Evolutionary conservation across 2,888 invertebrate species (phyloP), one percentile per base, ranked within the genome.

Genomic region (Calliopum simillimum): DNA sequence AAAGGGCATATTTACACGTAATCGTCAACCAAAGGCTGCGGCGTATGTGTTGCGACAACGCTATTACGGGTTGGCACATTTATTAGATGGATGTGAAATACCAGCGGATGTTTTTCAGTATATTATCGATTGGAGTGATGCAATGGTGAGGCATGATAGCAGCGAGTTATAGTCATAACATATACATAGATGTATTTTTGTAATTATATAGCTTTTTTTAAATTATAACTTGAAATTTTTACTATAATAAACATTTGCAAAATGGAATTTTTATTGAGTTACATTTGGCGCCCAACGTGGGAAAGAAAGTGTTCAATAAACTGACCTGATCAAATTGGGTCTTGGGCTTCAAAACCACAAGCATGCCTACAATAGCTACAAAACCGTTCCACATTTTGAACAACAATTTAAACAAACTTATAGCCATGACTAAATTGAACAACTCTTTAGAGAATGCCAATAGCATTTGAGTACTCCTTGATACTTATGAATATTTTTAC

Each of bases 1-100:
- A 82, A 96, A 96, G 84, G 96, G 96, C 19, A 89, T 98, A 66
- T 95, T 98, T 84, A 98, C 97, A 0, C 89, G 98, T 21, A 91
- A 92, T 67, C 89, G 98, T 8, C 94, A 98, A 83, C 98, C 98
- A 1, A 98, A 98, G 85, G 90, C 93, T 69, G 90, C 93, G 0
- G 98, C 97, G 11, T 92, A 94, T 86, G 89, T 93, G 68, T 86
- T 98, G 49, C 88, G 96, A 44, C 89, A 90, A 77, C 89, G 97
- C 19, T 97, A 97, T 84, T 90, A 89, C 79, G 87, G 89, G 47
- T 86, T 94, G 33, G 91, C 91, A 0, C 86, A 88, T 19, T 88
- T 90, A 71, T 84, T 92, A 71, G 88, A 90, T 68, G 87, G 89
- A 59, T 88, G 87, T 58, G 81, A 86, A 23, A 73, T 89, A 8